Conservation (phyloP, 1,140 invertebrate species). For the Brachionus manjavacas region DNA sequence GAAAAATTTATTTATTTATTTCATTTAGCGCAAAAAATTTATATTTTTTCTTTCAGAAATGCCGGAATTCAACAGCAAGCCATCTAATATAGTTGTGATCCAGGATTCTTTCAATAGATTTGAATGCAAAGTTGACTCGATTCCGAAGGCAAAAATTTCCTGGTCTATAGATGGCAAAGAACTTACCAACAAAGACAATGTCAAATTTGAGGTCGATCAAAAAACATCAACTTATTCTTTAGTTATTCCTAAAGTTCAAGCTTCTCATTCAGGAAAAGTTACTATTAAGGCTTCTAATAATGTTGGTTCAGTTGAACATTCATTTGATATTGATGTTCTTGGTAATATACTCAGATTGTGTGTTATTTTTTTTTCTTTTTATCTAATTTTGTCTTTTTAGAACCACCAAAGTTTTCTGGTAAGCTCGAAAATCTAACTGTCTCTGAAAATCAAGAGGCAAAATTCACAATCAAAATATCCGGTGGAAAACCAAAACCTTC, state of each 20-base stretch:
- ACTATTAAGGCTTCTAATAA: conserved; percentile 17
- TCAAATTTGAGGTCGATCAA: conserved; percentile 1
- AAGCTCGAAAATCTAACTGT: conserved; percentile 35
- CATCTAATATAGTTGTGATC: not conserved
- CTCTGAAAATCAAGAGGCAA: not conserved
- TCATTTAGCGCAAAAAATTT: too few relatives aligned
- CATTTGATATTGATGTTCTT: not conserved
- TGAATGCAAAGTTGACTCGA: conserved; percentile 84
- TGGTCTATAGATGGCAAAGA: conserved; percentile 81
- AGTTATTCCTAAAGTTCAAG: not conserved
- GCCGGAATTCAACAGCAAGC: not conserved
- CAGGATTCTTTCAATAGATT: conserved; percentile 58
- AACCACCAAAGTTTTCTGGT: not conserved
- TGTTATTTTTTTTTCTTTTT: not conserved
- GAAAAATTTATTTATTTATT: too few relatives aligned
- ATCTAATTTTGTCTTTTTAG: not conserved
- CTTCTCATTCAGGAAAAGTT: not conserved
- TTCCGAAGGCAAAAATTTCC: conserved; percentile 75
- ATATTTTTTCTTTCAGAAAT: not conserved
- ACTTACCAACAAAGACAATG: conserved; percentile 49
- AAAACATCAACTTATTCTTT: not conserved
- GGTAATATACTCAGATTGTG: not conserved
- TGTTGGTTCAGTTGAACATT: not conserved
- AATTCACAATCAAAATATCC: conserved; percentile 1
- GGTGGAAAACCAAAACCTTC: conserved; percentile 28